Evolutionary conservation across 2,113 vertebrate species (phyloP), one percentile per base, ranked within the genome.

Genomic region (Cyanoderma ruficeps): DNA sequence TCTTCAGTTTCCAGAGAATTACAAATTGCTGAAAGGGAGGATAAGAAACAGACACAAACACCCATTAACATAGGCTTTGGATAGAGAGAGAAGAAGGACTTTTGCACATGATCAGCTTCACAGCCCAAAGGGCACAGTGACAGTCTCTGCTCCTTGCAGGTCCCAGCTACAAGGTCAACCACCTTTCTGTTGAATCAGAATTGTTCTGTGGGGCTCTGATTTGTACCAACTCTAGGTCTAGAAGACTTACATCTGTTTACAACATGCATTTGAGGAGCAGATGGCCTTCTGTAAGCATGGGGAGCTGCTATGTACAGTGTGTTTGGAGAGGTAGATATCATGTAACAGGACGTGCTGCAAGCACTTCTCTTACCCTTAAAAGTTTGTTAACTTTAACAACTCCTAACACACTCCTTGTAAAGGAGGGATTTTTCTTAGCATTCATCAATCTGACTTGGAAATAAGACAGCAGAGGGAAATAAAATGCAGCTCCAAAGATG

Each of bases 401-500:
- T 83, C 18, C 37, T 92, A 44, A 94, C 65, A 11, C 10, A 49
- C 13, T 71, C 60, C 27, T 25, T 71, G 7, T 42, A 87, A 56
- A n/a, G 19, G 6, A 68, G 8, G 16, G 13, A 33, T 53, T 63
- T 61, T 94, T 75, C 67, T 86, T 69, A 78, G 9, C 42, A 23
- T 63, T 56, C 55, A 80, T 56, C 17, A 56, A 31, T 71, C 63
- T 87, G 31, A 65, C 47, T 91, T 72, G 30, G 63, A 83, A 94
- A 72, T 79, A 77, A 85, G 37, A 47, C 10, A 90, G 35, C 5
- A 69, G 53, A 82, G 11, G 23, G 28, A 95, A 92, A 91, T 70
- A 94, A 95, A 95, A 96, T 56, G 10, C 46, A 72, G 10, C 30
- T 86, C 37, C 7, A 41, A 74, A 78, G 4, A 61, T n/a, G 28